Evolutionary conservation across 1,140 invertebrate genomes (phyloP).

Genomic region (Orius insidiosus): DNA sequence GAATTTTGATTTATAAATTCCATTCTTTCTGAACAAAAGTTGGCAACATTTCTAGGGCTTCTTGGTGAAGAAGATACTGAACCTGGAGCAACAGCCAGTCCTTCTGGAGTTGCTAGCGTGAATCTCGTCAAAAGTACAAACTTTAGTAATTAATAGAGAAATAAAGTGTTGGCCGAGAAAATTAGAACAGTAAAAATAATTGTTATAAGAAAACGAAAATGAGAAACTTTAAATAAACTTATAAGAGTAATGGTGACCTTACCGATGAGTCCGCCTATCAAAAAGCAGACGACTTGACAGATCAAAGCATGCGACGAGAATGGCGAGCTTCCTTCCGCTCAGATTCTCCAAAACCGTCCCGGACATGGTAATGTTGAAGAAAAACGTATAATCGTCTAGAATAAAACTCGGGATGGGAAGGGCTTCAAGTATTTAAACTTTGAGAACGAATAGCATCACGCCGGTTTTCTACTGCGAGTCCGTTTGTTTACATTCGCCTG

Average conservation of each 20-base stretch:
- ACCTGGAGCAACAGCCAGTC: not conserved
- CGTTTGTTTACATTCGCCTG: too few relatives aligned
- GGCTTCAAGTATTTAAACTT: too few relatives aligned
- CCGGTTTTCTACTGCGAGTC: too few relatives aligned
- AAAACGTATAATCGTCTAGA: too few relatives aligned
- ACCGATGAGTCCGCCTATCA: constrained; percentile 76
- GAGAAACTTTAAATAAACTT: not conserved
- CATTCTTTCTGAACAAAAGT: too few relatives aligned
- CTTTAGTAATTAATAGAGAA: not conserved
- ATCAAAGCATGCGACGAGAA: constrained; percentile 57
- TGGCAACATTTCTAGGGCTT: too few relatives aligned
- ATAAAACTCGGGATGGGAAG: too few relatives aligned
- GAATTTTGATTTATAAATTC: too few relatives aligned
- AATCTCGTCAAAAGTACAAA: not conserved
- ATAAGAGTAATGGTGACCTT: constrained; percentile 18
- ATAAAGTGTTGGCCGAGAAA: not conserved
- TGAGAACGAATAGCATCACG: too few relatives aligned
- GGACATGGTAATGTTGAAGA: constrained; percentile 41
- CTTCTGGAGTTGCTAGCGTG: not conserved
- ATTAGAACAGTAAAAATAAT: not conserved
- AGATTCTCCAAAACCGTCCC: constrained; percentile 91
- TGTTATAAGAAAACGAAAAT: not conserved
- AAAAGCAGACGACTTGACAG: constrained; percentile 70
- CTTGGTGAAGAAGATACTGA: not conserved
- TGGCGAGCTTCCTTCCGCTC: constrained; percentile 72